Percentiles rank a stretch among this genome's conserved stretches.
Evolutionary conservation across 2,888 invertebrate genomes (phyloP).

Genomic region (Heteromurus nitidus): DNA sequence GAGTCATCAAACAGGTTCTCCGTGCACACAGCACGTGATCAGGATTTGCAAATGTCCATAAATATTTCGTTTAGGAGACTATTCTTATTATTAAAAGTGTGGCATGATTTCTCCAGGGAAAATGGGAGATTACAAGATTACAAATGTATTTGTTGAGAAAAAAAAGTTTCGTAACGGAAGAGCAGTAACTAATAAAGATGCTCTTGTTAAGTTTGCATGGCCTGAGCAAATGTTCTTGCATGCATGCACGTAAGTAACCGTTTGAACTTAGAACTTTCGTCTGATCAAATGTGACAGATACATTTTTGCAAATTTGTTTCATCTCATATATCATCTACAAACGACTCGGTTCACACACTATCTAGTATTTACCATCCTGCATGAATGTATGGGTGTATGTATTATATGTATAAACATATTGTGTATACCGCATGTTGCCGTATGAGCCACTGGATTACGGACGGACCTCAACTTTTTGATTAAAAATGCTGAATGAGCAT

Average conservation of each 20-base stretch:
- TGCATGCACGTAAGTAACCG: neutral
- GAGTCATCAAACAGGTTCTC: neutral
- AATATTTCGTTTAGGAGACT: too few relatives aligned
- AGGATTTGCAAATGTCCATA: neutral
- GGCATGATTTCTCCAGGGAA: too few relatives aligned
- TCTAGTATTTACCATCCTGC: too few relatives aligned
- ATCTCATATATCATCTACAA: neutral
- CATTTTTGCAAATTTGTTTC: neutral
- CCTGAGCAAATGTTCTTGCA: neutral
- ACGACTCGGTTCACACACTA: too few relatives aligned
- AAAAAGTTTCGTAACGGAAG: neutral
- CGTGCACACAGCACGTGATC: neutral
- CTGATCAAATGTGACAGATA: slow-evolving; percentile 17
- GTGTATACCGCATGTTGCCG: too few relatives aligned
- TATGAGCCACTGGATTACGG: too few relatives aligned
- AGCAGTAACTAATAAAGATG: neutral
- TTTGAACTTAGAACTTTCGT: slow-evolving; percentile 25
- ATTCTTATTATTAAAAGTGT: neutral
- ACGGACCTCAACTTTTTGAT: too few relatives aligned
- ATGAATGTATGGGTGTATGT: too few relatives aligned
- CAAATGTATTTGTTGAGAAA: neutral
- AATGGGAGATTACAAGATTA: too few relatives aligned
- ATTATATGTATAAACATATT: too few relatives aligned
- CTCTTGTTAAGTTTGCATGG: neutral
- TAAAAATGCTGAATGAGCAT: too few relatives aligned